phyloP scores from a whole-genome alignment of 2,113 vertebrate species.

The Centropus bengalensis region DNA sequence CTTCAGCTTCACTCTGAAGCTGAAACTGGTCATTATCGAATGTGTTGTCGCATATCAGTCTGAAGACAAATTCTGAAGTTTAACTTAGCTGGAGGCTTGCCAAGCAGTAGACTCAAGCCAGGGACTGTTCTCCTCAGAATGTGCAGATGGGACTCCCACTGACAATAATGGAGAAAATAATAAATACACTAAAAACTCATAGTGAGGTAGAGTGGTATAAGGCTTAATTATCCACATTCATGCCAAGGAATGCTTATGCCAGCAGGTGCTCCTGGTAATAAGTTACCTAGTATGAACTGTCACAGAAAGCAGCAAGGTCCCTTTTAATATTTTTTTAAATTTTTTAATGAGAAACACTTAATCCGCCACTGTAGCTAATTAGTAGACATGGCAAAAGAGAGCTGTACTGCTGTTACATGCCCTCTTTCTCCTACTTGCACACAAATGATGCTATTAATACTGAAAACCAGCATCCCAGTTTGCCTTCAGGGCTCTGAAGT shows the following conservation, averaged over 20 bases:
- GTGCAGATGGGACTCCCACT: neutral
- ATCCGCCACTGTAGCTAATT: conserved; percentile 10
- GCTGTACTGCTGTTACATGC: neutral
- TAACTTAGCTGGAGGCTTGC: neutral
- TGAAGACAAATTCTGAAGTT: conserved; percentile 51
- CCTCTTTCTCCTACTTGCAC: neutral
- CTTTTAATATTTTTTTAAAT: neutral
- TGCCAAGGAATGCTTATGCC: neutral
- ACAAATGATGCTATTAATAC: neutral
- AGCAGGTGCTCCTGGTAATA: neutral
- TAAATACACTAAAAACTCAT: conserved; percentile 9
- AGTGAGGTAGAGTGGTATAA: neutral
- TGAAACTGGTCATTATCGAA: conserved; percentile 24
- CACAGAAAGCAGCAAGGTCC: neutral
- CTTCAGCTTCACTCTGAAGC: conserved; percentile 48
- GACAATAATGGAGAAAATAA: conserved; percentile 23
- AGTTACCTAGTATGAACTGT: neutral
- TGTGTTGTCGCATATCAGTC: neutral
- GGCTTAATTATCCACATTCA: conserved; percentile 11
- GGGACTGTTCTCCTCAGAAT: neutral
- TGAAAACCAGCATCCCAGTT: neutral
- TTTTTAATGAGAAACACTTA: conserved; percentile 12
- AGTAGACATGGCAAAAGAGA: conserved; percentile 9
- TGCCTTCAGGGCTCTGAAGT: neutral
- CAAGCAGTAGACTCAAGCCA: neutral